Conservation (phyloP, 1,140 invertebrate genomes). For the Penaeus indicus region DNA sequence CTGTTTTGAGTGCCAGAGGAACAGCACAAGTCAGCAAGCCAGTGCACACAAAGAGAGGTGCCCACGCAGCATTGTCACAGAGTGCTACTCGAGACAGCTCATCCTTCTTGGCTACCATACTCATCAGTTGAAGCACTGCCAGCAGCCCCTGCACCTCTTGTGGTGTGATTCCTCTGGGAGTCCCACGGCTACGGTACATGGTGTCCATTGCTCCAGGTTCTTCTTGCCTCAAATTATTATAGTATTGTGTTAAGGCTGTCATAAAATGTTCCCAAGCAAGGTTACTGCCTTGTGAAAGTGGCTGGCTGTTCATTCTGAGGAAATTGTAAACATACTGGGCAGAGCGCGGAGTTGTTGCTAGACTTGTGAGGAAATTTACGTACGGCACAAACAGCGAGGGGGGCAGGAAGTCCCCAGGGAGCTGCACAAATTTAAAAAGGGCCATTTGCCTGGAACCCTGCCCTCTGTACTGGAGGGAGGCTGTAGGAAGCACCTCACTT, state of each 20-base stretch:
- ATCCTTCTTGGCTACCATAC: conserved; percentile 78
- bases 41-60: conserved; percentile 82
- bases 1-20: conserved; percentile 86
- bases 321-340: conserved; percentile 88
- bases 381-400: conserved; percentile 88
- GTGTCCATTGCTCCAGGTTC: conserved; percentile 75
- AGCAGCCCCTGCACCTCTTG: conserved; percentile 90
- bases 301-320: conserved; percentile 80
- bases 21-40: conserved; percentile 89
- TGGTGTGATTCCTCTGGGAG: conserved; percentile 80
- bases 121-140: conserved; percentile 83
- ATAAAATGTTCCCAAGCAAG: conserved; percentile 93
- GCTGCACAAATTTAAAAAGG: conserved; percentile 90
- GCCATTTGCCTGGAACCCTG: conserved; percentile 75
- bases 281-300: conserved; percentile 69
- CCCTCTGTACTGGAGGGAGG: conserved; percentile 51
- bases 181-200: conserved; percentile 74
- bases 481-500: conserved; percentile 71
- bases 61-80: conserved; percentile 87
- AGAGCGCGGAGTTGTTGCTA: conserved; percentile 81
- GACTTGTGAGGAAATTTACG: conserved; percentile 85
- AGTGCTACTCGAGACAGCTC: conserved; percentile 67
- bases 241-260: conserved; percentile 82
- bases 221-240: conserved; percentile 78
- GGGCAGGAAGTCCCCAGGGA: conserved; percentile 89